Evolutionary conservation across 37 sponge, comb jelly and placozoan genomes (phyloP).

Genomic region (Halisarca cf. caerulea): DNA sequence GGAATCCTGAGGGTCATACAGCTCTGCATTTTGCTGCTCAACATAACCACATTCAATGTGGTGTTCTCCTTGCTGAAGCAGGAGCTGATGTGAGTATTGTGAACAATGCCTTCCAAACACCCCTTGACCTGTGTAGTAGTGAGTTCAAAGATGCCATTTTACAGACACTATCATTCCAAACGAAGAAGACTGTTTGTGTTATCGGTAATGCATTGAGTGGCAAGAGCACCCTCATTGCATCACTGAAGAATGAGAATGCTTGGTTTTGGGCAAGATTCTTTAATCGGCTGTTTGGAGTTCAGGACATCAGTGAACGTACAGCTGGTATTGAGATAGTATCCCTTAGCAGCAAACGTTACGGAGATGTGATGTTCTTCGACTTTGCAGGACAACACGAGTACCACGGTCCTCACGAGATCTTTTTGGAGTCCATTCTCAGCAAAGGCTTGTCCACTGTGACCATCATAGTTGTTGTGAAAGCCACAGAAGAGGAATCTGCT

Average conservation of each 20-base stretch:
- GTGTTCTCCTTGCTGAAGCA: background rate
- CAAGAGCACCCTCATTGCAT: conserved; percentile 17
- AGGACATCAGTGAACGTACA: background rate
- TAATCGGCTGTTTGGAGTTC: background rate
- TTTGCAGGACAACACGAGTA: conserved; percentile 29
- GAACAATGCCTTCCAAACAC: background rate
- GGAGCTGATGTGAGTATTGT: background rate
- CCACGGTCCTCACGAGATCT: conserved; percentile 24
- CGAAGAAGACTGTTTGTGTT: background rate
- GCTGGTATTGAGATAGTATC: conserved; percentile 12
- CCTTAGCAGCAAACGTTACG: background rate
- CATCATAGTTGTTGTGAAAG: conserved; percentile 2
- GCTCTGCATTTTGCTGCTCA: conserved; percentile 5
- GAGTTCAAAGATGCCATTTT: background rate
- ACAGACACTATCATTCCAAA: conserved; percentile 1
- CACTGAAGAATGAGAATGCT: background rate
- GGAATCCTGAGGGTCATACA: background rate
- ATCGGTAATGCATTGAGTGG: conserved; percentile 12
- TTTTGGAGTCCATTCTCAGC: background rate
- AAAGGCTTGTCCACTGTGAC: background rate
- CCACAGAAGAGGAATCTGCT: conserved; percentile 9
- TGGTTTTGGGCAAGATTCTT: background rate
- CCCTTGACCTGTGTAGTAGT: background rate
- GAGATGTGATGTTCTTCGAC: conserved; percentile 20
- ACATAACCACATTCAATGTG: conserved; percentile 13